Evolutionary conservation across 1,140 invertebrate species (phyloP), one percentile per base, ranked within the genome.

Genomic region (Amphibalanus amphitrite): DNA sequence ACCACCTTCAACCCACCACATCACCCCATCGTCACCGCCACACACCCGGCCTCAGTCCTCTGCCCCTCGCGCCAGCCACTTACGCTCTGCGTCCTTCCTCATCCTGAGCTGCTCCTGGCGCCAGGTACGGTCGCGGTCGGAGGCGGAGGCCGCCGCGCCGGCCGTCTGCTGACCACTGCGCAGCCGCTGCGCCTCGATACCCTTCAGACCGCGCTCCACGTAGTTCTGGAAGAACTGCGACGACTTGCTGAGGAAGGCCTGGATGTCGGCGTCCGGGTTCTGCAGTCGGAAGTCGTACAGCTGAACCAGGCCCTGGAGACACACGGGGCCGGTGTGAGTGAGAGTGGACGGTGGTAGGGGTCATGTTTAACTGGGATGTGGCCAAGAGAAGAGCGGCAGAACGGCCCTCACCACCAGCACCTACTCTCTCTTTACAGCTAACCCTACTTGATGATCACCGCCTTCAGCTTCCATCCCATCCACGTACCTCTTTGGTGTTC

Each of bases 181-280:
- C 69, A 75, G 75, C 69, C 80, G 76, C 71, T 84, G 83, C 65
- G 76, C 73, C 72, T 90, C 91, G 64, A 96, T 92, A 72, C 89
- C 87, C 70, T 87, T 86, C 59, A 97, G 82, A 6, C 92, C 91
- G 72, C 90, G 85, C 77, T 93, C 88, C 75, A 97, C 93, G 78
- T 93, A 97, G 76, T 92, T 89, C 80, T 93, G 90, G 82, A 97
- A 96, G 79, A 90, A 92, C 77, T 90, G 88, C 69, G 92, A 93
- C 0, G 91, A 90, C 76, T 90, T 92, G 74, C 89, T 86, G 76
- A 97, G 83, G 79, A 92, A 95, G 38, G 90, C 90, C 79, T 92
- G 89, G n/a, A 93, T 85, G 78, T 95, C 91, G 28, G 92, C 90
- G 74, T 95, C 90, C 0, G 93, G 93, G 81, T 95, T 87, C 78